Base-by-base conservation (phyloP, 2,888 invertebrate species). In the Drosophila koepferae region DNA sequence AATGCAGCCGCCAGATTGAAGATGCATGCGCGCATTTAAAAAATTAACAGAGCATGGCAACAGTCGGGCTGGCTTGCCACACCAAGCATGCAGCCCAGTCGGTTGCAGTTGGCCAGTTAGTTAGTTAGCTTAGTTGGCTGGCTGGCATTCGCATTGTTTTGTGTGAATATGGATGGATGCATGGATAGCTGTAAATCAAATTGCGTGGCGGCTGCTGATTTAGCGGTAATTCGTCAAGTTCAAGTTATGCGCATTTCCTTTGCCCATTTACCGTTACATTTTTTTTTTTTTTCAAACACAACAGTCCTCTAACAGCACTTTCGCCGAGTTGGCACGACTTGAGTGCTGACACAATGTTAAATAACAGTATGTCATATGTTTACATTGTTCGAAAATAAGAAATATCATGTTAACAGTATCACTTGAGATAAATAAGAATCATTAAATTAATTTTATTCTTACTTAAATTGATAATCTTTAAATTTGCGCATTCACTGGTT, bases 221-320 rank as follows among this genome's bases (percentile, higher is more conserved):
- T 75, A 61, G 74, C 74, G 61, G 77, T 71, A 75, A 75, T 75
- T 73, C 77, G 77, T 77, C 77, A 77, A 77, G 77, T 77, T 77
- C 85, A 84, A 84, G 84, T 84, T 84, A 86, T 86, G 85, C 85
- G 74, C 87, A 84, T 86, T 85, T 85, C 87, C 87, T 86, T 86
- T 85, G 87, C 78, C 72, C 72, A 85, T 72, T 76, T 78, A 86
- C 87, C 87, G 84, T 84, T 83, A 83, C 77, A 64, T 55, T 28
- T 46, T 71, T 68, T 49, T 65, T 44, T 8, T 16, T 34, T 51
- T 51, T 31, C 23, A 74, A 86, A 80, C 14, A 58, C 36, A 49
- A 66, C 63, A 34, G 36, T 58, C 62, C 72, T 41, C 23, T 80
- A 85, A 86, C 87, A 85, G 82, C 63, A 61, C 77, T 72, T 80